These are phyloP conservation scores for Drymodes brunneopygia DNA, from an alignment of 2,113 vertebrate genomes.

Conservation along the genomic window DNA sequence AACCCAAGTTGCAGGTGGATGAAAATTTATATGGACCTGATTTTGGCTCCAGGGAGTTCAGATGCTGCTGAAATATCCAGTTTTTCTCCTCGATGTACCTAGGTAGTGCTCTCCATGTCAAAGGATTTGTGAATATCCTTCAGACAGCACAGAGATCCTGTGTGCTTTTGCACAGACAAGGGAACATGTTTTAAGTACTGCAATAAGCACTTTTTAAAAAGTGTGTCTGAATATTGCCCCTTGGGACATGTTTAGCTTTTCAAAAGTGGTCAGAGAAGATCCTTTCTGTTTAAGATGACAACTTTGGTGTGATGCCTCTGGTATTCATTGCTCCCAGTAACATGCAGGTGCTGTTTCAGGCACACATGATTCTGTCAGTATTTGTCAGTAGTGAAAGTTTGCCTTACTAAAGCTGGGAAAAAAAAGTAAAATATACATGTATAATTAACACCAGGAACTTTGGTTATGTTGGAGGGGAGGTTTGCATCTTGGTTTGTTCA, in stretches of 20 bases:
- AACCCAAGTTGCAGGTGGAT: background rate
- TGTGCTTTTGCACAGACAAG: background rate
- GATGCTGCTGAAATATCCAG: background rate
- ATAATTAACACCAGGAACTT: background rate
- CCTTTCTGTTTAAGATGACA: background rate
- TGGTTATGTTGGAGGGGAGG: background rate
- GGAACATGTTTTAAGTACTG: background rate
- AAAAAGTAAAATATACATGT: background rate
- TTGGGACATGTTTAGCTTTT: background rate
- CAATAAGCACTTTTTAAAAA: background rate
- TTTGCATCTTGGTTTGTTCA: background rate
- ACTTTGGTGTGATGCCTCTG: background rate
- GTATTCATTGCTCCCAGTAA: background rate
- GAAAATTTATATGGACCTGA: background rate
- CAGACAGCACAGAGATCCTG: background rate
- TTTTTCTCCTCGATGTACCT: background rate
- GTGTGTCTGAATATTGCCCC: background rate
- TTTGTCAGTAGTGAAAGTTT: background rate
- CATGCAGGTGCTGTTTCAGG: background rate
- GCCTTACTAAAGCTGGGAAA: background rate
- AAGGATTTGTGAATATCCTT: background rate
- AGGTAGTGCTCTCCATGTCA: fast-evolving
- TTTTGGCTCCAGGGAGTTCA: background rate
- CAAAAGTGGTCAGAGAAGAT: background rate
- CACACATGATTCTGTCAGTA: background rate